Evolutionary conservation across 2,113 vertebrate species (phyloP).

Genomic region (Oncorhynchus masou): DNA sequence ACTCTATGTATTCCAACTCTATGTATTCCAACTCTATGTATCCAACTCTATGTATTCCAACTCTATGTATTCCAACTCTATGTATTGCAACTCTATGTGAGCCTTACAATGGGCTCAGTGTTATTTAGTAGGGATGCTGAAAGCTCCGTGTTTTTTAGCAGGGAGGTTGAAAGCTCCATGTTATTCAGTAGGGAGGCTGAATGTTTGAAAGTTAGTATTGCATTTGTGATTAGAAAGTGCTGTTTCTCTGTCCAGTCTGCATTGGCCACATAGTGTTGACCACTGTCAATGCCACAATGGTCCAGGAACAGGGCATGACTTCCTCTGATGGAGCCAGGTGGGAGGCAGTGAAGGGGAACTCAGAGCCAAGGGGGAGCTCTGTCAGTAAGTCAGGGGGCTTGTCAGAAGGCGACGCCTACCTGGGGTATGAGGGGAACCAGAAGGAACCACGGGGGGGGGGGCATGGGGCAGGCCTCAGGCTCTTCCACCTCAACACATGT

Average conservation of each 20-base stretch:
- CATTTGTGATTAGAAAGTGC: no score
- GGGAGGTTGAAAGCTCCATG: no score
- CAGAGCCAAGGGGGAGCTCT: neutral
- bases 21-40: no score
- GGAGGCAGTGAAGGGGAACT: neutral
- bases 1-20: no score
- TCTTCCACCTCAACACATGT: constrained; percentile 12
- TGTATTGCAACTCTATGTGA: neutral
- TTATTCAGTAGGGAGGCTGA: no score
- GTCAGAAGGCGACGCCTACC: neutral
- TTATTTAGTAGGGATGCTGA: neutral
- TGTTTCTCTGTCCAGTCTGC: no score
- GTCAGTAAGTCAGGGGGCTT: neutral
- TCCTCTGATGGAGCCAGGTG: neutral
- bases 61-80: no score
- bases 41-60: no score
- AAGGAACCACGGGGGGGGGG: neutral
- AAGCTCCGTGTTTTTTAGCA: no score
- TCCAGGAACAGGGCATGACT: neutral
- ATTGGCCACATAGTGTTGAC: no score
- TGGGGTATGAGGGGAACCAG: neutral
- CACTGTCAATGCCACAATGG: neutral
- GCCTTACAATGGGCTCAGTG: neutral
- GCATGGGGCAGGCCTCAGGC: neutral
- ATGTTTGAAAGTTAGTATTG: no score